These are phyloP conservation scores for Malthinus seriepunctatus DNA, from an alignment of 2,888 invertebrate genomes.

Conservation along the genomic window DNA sequence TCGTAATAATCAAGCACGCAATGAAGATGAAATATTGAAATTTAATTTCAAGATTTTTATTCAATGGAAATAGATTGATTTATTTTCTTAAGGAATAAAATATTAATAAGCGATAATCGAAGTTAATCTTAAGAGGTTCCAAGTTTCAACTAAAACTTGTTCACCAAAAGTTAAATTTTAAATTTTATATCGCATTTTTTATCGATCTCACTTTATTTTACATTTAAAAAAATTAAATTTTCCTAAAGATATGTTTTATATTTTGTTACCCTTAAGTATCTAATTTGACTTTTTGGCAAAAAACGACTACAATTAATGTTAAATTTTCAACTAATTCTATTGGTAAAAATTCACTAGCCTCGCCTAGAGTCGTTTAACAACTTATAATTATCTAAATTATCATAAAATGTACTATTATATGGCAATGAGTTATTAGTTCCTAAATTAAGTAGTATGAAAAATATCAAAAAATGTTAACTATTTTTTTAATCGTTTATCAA, in stretches of 20 bases:
- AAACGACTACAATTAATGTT: neutral
- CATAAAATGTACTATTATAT: neutral
- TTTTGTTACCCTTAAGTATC: constrained; percentile 2
- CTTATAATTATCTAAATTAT: too few relatives aligned
- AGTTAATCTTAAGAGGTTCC: too few relatives aligned
- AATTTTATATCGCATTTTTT: neutral
- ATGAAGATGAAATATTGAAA: too few relatives aligned
- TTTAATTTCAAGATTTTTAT: too few relatives aligned
- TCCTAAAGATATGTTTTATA: constrained; percentile 18
- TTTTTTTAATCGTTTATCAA: neutral
- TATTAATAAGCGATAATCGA: too few relatives aligned
- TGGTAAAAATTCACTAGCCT: constrained; percentile 21
- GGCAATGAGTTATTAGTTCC: neutral
- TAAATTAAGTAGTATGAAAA: neutral
- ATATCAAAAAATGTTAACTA: constrained; percentile 3
- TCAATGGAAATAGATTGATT: too few relatives aligned
- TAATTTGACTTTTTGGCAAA: constrained; percentile 22
- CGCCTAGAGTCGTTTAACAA: too few relatives aligned
- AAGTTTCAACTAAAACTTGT: too few relatives aligned
- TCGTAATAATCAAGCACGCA: too few relatives aligned
- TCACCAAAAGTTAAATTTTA: neutral
- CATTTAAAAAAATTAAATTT: constrained; percentile 3
- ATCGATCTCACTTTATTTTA: constrained; percentile 6
- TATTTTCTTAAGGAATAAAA: too few relatives aligned
- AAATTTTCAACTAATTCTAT: neutral